Evolutionary conservation across 1,140 invertebrate genomes (phyloP), one percentile per base, ranked within the genome.

Genomic region (Brachionus asplanchnoidis): DNA sequence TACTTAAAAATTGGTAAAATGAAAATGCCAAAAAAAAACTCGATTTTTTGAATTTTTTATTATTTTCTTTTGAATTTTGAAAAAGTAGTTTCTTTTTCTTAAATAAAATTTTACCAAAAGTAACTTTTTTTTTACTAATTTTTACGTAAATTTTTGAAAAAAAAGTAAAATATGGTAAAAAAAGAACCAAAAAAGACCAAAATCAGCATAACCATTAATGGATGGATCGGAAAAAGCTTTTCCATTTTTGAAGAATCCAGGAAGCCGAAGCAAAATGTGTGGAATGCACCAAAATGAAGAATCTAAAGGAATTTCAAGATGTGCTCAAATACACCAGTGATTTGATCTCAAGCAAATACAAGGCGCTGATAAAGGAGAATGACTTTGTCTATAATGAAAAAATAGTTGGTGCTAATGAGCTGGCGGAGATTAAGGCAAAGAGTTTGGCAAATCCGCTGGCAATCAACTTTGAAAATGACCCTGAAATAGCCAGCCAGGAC

Each of bases 321-420:
- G 89, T 36, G 11, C 7, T 70, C 1, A 79, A 85, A 68, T 77
- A 77, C 20, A 44, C 53, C n/a, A 50, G 23, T 65, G 42, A 84
- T 17, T 42, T 84, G 20, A 44, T 70, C 9, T 9, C 14, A 11
- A 23, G 40, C 5, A 77, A 77, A 50, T 91, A 93, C 83, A 95
- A 95, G 87, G 94, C 94, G 66, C 95, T 96, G 2, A 95, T 96
- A 89, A 98, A 97, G 91, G 97, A 99, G 88, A 99, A 99, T 91
- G 97, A 99, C 88, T 98, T 97, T 89, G 95, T 99, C 84, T 99
- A 99, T 88, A 97, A 99, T 88, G 97, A 98, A 87, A 94, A 96
- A 88, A 94, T 99, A 0, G 95, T 96, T 0, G 93, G 94, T 53
- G 91, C 94, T 68, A 93, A 94, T 70, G 91, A 93, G 40, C 91